Evolutionary conservation across 2,113 vertebrate genomes (phyloP).

Genomic region (Crotalus viridis): DNA sequence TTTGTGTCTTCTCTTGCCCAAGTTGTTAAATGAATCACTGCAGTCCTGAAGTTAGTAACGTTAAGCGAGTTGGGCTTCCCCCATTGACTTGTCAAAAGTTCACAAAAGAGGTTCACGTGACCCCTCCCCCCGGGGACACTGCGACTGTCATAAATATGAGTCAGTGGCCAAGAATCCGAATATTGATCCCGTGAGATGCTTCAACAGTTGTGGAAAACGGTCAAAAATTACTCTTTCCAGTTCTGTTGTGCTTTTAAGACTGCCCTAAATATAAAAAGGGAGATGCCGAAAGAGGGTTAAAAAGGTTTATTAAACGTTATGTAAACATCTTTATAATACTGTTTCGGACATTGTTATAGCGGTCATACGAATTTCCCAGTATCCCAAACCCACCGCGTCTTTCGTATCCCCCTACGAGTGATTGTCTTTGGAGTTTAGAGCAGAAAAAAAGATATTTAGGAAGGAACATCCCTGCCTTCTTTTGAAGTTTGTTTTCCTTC

Average conservation of each 20-base stretch:
- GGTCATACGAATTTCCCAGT: constrained; percentile 55
- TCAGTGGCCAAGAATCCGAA: too few species aligned
- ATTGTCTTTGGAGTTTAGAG: constrained; percentile 66
- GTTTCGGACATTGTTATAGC: constrained; percentile 52
- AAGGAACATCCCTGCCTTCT: constrained; percentile 59
- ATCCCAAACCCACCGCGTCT: constrained; percentile 63
- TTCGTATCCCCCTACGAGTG: constrained; percentile 61
- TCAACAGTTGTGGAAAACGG: background rate
- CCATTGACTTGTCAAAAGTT: too few species aligned
- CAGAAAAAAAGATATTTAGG: constrained; percentile 52
- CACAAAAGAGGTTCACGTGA: too few species aligned
- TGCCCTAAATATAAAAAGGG: background rate
- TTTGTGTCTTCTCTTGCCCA: background rate
- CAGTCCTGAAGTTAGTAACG: background rate
- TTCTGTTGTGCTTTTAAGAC: background rate
- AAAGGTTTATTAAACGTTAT: constrained; percentile 68
- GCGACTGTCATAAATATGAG: too few species aligned
- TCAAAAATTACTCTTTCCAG: background rate
- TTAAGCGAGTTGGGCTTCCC: too few species aligned
- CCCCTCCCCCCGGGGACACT: too few species aligned
- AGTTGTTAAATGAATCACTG: background rate
- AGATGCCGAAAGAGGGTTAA: constrained; percentile 4
- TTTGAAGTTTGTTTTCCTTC: constrained; percentile 58
- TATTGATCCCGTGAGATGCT: background rate
- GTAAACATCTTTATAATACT: constrained; percentile 53